phyloP scores from a whole-genome alignment of 2,113 vertebrate genomes.

The Poeciliopsis retropinna region DNA sequence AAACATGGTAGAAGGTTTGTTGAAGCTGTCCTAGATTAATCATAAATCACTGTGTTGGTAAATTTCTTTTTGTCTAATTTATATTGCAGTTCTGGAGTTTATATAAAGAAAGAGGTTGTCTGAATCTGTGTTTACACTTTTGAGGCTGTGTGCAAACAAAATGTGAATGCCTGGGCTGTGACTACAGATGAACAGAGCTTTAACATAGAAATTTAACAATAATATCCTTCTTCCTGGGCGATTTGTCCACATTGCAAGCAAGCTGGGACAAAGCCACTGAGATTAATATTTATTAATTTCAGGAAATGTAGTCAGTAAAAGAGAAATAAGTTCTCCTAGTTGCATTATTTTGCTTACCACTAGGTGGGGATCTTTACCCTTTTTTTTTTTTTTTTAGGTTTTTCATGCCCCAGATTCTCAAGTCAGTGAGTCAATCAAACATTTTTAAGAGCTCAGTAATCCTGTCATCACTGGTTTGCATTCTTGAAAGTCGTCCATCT shows the following conservation, averaged over 20 bases:
- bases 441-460: background rate
- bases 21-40: background rate
- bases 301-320: background rate
- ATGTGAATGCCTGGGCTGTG: background rate
- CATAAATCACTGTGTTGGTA: background rate
- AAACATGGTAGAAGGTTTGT: background rate
- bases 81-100: background rate
- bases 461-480: background rate
- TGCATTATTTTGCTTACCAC: constrained; percentile 41
- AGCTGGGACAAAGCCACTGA: background rate
- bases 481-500: background rate
- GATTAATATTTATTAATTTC: background rate
- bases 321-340: background rate
- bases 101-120: background rate
- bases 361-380: constrained; percentile 56
- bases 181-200: background rate
- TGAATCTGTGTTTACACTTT: background rate
- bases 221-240: background rate
- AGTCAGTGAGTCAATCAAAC: background rate
- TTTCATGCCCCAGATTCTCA: background rate
- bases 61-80: background rate
- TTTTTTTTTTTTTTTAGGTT: background rate
- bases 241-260: background rate
- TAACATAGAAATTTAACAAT: background rate
- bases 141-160: background rate